Percentiles rank a stretch among this genome's conserved stretches.
Evolutionary conservation across 1,140 invertebrate species (phyloP).

Genomic region (Spodoptera litura): DNA sequence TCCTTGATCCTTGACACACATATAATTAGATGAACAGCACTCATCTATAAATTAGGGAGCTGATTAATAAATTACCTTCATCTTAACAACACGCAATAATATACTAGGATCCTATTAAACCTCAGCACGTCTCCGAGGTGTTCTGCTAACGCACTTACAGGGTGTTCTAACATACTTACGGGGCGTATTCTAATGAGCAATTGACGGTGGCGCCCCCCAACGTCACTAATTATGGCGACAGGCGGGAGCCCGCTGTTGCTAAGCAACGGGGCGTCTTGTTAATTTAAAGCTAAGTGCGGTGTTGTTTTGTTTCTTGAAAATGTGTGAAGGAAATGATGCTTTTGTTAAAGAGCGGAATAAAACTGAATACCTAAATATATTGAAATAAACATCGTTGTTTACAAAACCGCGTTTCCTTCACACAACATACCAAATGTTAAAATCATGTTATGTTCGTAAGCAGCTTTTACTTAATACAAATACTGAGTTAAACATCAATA

Average conservation of each 20-base stretch:
- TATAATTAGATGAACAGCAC: no score
- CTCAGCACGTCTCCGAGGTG: not conserved
- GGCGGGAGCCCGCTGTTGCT: conserved; percentile 1
- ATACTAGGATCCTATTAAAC: not conserved
- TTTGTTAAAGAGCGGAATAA: no score
- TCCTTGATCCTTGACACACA: no score
- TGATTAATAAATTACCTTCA: not conserved
- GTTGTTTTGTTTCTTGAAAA: not conserved
- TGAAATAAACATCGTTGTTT: not conserved
- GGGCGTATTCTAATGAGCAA: conserved; percentile 28
- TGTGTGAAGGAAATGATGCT: no score
- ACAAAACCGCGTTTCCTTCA: not conserved
- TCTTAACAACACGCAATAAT: not conserved
- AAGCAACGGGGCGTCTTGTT: conserved; percentile 19
- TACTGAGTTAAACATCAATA: not conserved
- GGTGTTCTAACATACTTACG: not conserved
- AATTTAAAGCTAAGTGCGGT: conserved; percentile 5
- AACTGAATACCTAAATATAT: no score
- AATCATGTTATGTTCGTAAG: not conserved
- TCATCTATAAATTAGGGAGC: no score
- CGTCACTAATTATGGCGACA: conserved; percentile 25
- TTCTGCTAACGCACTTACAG: conserved; percentile 15
- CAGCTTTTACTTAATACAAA: not conserved
- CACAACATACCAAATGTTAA: not conserved
- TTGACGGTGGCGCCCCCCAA: conserved; percentile 16